phyloP scores from a whole-genome alignment of 2,888 invertebrate species.

The Nomada ferruginata region DNA sequence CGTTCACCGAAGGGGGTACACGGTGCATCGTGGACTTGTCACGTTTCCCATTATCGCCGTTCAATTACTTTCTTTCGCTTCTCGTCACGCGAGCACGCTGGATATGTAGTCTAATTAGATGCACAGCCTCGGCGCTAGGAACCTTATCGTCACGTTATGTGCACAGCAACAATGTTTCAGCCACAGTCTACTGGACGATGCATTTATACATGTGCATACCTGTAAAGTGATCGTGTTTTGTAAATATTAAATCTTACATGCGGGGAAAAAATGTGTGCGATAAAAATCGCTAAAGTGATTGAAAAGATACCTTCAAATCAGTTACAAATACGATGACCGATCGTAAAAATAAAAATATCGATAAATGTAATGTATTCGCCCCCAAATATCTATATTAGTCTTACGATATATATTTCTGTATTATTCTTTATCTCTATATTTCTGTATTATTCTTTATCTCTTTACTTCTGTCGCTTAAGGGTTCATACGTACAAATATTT shows the following conservation, averaged over 20 bases:
- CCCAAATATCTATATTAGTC: too few relatives aligned
- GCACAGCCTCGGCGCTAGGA: background rate
- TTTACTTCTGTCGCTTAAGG: too few relatives aligned
- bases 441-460: too few relatives aligned
- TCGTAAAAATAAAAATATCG: background rate
- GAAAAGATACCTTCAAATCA: background rate
- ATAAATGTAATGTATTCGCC: background rate
- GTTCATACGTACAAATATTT: too few relatives aligned
- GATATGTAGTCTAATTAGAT: conserved; percentile 27
- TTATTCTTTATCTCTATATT: too few relatives aligned
- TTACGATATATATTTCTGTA: too few relatives aligned
- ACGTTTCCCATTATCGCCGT: conserved; percentile 14
- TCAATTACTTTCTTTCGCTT: conserved; percentile 23
- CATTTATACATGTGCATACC: background rate
- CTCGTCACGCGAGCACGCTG: background rate
- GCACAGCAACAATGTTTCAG: conserved; percentile 1
- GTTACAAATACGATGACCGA: background rate
- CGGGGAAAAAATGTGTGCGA: too few relatives aligned
- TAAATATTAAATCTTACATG: too few relatives aligned
- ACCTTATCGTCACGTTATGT: conserved; percentile 13
- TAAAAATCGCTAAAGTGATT: too few relatives aligned
- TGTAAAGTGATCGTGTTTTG: background rate
- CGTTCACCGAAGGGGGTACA: background rate
- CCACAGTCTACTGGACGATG: background rate
- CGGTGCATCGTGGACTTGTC: conserved; percentile 3